Conservation (phyloP, 2,113 vertebrate species). For the Riparia riparia region DNA sequence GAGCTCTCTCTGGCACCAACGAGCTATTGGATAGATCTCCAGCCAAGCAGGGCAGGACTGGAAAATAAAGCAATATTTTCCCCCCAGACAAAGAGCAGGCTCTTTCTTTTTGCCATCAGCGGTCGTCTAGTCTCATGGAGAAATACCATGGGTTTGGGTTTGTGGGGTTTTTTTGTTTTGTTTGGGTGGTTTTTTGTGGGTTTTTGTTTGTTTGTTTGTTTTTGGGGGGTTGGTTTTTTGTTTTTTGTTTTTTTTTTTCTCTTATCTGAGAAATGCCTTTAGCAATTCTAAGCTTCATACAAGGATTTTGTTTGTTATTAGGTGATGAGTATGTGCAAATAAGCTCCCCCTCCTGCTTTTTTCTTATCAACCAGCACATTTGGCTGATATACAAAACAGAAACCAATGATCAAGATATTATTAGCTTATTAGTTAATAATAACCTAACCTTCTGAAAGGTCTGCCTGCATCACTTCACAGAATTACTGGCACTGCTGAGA, state of each 20-base stretch:
- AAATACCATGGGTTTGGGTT: too few species aligned
- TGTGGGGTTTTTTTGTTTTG: too few species aligned
- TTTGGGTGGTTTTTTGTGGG: too few species aligned
- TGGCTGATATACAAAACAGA: neutral
- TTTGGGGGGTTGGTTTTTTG: too few species aligned
- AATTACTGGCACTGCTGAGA: neutral
- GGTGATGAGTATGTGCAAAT: neutral
- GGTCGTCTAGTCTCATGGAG: too few species aligned
- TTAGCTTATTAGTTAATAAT: neutral
- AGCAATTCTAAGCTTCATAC: neutral
- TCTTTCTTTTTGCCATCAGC: too few species aligned
- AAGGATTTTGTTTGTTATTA: neutral
- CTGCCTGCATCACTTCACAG: neutral
- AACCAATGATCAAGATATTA: neutral
- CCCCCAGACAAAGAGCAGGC: too few species aligned
- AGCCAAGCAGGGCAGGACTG: too few species aligned
- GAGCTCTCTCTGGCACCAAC: too few species aligned
- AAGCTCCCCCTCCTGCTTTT: rapidly evolving
- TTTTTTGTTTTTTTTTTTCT: neutral
- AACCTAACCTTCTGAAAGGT: neutral
- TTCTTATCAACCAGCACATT: neutral
- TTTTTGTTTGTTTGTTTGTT: too few species aligned
- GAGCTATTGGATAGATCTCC: too few species aligned
- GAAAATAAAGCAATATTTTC: too few species aligned
- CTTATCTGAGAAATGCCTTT: neutral